Evolutionary conservation across 1,140 invertebrate species (phyloP), one percentile per base, ranked within the genome.

Genomic region (Phymorhynchus buccinoides): DNA sequence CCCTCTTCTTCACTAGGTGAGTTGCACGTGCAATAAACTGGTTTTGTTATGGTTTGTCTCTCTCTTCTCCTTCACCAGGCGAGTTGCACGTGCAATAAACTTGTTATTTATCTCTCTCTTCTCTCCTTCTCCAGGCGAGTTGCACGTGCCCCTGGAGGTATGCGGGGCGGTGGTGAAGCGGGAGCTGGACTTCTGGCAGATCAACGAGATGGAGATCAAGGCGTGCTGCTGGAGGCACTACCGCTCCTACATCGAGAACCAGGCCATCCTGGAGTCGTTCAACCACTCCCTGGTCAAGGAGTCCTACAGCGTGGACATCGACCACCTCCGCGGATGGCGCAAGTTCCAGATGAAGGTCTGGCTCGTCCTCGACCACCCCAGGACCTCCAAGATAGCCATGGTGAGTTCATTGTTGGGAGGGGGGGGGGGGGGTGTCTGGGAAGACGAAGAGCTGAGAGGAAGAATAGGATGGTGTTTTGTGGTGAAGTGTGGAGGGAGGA

Each of bases 101-200:
- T n/a, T n/a, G n/a, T n/a, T n/a, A n/a, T n/a, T n/a, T n/a, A n/a
- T n/a, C n/a, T n/a, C n/a, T n/a, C n/a, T n/a, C n/a, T n/a, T n/a
- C n/a, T 71, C 48, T 52, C 32, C 37, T 32, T 37, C 79, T 88
- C 68, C 88, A 94, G 93, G 94, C 41, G 93, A 93, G 84, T 90
- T 94, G 18, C 94, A 94, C 86, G 93, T 94, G 62, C 94, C 94
- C 1, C 86, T 92, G 56, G 92, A 94, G 86, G 90, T 93, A 37
- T 94, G 94, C 84, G 91, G 93, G 14, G 93, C 93, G 18, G 91
- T 94, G 35, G 93, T 94, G 32, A 93, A 92, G 85, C 89, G 93
- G 39, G 94, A 94, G 86, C 86, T 94, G 32, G 91, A 93, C 52
- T 94, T 92, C 85, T 94, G 94, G 94, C 90, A 92, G 77, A 91